Percentiles rank a stretch among this genome's conserved stretches.
Evolutionary conservation across 1,140 invertebrate species (phyloP).

Genomic region (Saccostrea glomerata): DNA sequence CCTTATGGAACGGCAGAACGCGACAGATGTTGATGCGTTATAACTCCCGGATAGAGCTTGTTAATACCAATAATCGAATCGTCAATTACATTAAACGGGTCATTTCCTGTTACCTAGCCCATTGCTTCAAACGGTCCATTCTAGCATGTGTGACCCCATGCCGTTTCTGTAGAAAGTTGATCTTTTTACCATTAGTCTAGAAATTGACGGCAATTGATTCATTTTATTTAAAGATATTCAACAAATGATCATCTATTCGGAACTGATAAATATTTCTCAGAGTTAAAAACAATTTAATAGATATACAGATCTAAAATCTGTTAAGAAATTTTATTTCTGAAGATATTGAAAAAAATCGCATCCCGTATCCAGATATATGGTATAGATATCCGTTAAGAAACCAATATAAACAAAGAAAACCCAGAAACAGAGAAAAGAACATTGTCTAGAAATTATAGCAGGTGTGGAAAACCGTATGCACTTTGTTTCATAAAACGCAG

Average conservation of each 20-base stretch:
- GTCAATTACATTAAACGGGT: neutral
- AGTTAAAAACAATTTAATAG: neutral
- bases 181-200: neutral
- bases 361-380: neutral
- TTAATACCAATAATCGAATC: constrained; percentile 24
- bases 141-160: neutral
- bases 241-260: neutral
- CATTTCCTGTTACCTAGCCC: neutral
- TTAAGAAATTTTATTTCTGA: neutral
- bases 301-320: too few species aligned
- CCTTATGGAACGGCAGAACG: neutral
- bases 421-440: neutral
- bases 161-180: too few species aligned
- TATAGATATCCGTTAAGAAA: neutral
- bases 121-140: neutral
- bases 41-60: constrained; percentile 1
- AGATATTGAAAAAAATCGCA: neutral
- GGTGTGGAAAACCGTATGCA: neutral
- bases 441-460: neutral
- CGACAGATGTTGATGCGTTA: constrained; percentile 10
- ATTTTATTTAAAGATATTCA: neutral
- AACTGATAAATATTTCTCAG: neutral
- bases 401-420: neutral
- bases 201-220: neutral
- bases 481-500: too few species aligned